These are phyloP conservation scores for Pegoplata infirma DNA, from an alignment of 2,888 invertebrate genomes.

Conservation along the genomic window DNA sequence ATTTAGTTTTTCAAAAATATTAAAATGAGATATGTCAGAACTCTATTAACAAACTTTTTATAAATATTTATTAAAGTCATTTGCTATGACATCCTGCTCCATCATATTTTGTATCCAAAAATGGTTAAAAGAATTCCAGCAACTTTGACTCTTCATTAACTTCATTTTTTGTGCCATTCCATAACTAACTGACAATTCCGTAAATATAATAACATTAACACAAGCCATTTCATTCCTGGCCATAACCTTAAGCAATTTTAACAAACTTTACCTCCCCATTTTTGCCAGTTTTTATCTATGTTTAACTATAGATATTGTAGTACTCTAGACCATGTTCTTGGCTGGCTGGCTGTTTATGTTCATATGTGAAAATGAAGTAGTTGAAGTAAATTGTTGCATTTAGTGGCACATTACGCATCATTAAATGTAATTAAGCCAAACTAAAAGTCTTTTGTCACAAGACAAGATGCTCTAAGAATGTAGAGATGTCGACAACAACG, in stretches of 20 bases:
- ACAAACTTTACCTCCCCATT: conserved; percentile 47
- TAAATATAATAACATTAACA: conserved; percentile 39
- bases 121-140: conserved; percentile 37
- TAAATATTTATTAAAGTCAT: conserved; percentile 25
- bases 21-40: no score
- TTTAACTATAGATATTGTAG: no score
- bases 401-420: conserved; percentile 64
- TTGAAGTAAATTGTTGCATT: conserved; percentile 58
- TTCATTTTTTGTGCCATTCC: background rate
- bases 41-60: no score
- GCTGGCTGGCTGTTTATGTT: background rate
- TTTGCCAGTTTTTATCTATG: background rate
- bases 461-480: conserved; percentile 3
- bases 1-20: no score
- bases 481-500: background rate
- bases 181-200: conserved; percentile 18
- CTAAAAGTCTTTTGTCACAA: conserved; percentile 59
- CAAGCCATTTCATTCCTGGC: conserved; percentile 26
- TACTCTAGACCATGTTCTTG: conserved; percentile 3
- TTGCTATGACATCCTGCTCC: conserved; percentile 3
- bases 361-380: conserved; percentile 55
- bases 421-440: conserved; percentile 64
- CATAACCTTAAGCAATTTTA: conserved; percentile 49
- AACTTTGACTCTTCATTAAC: conserved; percentile 24
- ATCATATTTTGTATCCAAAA: conserved; percentile 33